Conservation (phyloP, 2,113 vertebrate species). For the Periophthalmodon schlosseri region DNA sequence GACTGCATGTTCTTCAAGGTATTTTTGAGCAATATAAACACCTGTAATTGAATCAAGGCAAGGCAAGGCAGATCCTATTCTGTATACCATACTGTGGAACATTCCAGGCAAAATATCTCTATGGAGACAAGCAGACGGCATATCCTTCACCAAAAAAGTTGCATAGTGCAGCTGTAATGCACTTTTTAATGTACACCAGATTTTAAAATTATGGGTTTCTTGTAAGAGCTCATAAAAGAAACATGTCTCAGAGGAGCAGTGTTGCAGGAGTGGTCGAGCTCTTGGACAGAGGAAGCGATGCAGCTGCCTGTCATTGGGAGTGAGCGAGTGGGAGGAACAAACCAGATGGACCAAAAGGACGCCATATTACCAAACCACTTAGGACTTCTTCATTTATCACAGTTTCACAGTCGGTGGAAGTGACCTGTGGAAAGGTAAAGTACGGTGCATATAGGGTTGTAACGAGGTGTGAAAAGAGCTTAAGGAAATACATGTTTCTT, state of each 20-base stretch:
- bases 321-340: constrained; percentile 37
- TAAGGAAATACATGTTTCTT: background rate
- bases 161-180: background rate
- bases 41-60: background rate
- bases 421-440: background rate
- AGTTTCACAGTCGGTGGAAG: constrained; percentile 18
- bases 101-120: too few relatives aligned
- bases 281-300: constrained; percentile 56
- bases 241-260: constrained; percentile 20
- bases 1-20: background rate
- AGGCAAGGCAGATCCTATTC: background rate
- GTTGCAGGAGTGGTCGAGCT: constrained; percentile 35
- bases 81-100: too few relatives aligned
- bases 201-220: background rate
- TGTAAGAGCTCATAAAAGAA: constrained; percentile 13
- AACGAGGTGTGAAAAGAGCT: background rate
- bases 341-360: constrained; percentile 59
- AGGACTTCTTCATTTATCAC: constrained; percentile 50
- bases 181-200: background rate
- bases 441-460: background rate
- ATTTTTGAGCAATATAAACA: background rate
- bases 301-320: constrained; percentile 68
- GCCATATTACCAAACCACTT: constrained; percentile 44
- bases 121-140: too few relatives aligned
- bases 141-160: background rate